These are phyloP conservation scores for Pristionchus exspectatus DNA, from an alignment of 2,888 invertebrate species.

Conservation along the genomic window DNA sequence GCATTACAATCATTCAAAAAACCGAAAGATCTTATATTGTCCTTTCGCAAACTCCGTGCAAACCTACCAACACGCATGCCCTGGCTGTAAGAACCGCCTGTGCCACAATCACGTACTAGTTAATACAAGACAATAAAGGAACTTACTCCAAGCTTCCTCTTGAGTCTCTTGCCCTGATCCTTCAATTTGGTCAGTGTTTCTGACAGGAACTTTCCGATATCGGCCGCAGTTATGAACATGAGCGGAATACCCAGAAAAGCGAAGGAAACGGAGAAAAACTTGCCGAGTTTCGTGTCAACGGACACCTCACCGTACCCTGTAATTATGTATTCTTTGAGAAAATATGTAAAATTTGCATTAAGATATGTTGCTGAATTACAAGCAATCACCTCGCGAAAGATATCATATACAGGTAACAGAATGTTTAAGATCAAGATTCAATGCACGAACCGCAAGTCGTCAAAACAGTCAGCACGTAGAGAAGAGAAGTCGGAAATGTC, in stretches of 20 bases:
- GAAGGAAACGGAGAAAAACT: conserved; percentile 78
- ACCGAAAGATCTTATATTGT: too few relatives aligned
- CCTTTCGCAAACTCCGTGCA: too few relatives aligned
- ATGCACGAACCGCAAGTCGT: conserved; percentile 77
- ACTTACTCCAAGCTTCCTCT: conserved; percentile 68
- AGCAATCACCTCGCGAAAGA: not conserved
- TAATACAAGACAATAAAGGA: not conserved
- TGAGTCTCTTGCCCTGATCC: conserved; percentile 72
- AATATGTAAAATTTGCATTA: too few relatives aligned
- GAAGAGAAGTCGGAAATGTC: conserved; percentile 78
- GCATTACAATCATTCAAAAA: too few relatives aligned
- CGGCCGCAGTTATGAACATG: conserved; percentile 79
- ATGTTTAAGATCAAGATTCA: not conserved
- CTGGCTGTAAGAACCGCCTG: too few relatives aligned
- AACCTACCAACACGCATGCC: too few relatives aligned
- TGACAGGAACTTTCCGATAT: conserved; percentile 79
- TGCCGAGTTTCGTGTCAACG: conserved; percentile 78
- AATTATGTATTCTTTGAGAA: too few relatives aligned
- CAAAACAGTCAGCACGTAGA: conserved; percentile 78
- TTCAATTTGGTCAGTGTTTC: conserved; percentile 77
- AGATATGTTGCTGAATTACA: too few relatives aligned
- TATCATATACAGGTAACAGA: too few relatives aligned
- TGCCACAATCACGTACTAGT: too few relatives aligned
- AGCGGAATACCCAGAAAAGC: conserved; percentile 79
- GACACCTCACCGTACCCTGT: conserved; percentile 79